Evolutionary conservation across 2,888 invertebrate species (phyloP).

Genomic region (Sturmia bella): DNA sequence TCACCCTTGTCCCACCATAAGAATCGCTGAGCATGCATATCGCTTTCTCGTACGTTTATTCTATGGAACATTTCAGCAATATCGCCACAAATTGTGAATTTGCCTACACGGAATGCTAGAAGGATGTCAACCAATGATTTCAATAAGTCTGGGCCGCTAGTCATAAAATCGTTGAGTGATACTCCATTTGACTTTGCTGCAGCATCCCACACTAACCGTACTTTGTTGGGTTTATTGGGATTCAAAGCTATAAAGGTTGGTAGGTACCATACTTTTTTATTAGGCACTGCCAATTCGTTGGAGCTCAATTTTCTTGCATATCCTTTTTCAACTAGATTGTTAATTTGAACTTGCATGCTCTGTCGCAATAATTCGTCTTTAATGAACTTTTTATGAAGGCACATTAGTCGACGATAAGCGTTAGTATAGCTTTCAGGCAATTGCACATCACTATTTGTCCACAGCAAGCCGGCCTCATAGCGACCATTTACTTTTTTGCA

Average conservation of each 20-base stretch:
- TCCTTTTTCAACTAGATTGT: not conserved
- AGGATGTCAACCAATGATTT: conserved; percentile 67
- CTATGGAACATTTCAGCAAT: conserved; percentile 69
- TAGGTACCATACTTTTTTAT: too few species aligned
- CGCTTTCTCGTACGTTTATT: conserved; percentile 53
- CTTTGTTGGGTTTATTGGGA: too few species aligned
- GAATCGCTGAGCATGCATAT: conserved; percentile 54
- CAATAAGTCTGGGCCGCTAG: conserved; percentile 55
- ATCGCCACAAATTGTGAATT: conserved; percentile 62
- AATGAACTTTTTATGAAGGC: conserved; percentile 29
- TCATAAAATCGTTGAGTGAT: conserved; percentile 72
- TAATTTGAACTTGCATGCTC: conserved; percentile 37
- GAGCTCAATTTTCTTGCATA: too few species aligned
- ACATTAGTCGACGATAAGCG: conserved; percentile 22
- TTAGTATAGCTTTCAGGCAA: conserved; percentile 39
- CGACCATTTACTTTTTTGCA: conserved; percentile 33
- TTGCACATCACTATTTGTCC: conserved; percentile 25
- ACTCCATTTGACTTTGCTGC: conserved; percentile 73
- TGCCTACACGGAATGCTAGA: conserved; percentile 64
- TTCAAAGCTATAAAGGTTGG: conserved; percentile 33
- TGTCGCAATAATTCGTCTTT: conserved; percentile 6
- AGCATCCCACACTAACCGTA: too few species aligned
- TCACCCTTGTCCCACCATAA: conserved; percentile 66
- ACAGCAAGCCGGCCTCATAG: conserved; percentile 26
- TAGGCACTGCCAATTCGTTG: too few species aligned